phyloP scores from a whole-genome alignment of 92 coral and sea anemone genomes.

The Epizoanthus illoricatus region DNA sequence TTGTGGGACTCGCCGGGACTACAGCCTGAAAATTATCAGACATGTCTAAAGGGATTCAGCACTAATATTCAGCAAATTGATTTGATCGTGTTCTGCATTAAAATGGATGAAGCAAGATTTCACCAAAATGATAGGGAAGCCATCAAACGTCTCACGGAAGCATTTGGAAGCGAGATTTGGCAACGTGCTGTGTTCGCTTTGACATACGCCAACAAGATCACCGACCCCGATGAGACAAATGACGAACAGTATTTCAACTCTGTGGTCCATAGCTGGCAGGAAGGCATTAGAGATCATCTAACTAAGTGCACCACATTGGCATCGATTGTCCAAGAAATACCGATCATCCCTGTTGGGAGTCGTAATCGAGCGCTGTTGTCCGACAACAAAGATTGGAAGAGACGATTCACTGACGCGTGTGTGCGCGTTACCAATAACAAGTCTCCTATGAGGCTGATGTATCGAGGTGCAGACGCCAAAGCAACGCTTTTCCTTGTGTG shows the following conservation, averaged over 20 bases:
- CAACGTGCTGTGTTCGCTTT: not conserved
- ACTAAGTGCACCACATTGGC: not conserved
- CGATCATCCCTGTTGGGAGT: constrained; percentile 5
- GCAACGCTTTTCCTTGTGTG: too few relatives aligned
- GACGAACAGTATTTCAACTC: not conserved
- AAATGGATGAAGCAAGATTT: not conserved
- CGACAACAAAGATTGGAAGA: constrained; percentile 6
- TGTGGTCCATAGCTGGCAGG: constrained; percentile 13
- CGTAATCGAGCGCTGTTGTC: not conserved
- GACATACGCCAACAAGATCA: not conserved
- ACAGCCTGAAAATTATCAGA: constrained; percentile 1
- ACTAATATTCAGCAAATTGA: not conserved
- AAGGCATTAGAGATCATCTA: not conserved
- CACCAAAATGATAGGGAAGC: constrained; percentile 1
- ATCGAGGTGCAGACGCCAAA: too few relatives aligned
- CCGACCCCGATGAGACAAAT: not conserved
- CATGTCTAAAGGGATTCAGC: not conserved
- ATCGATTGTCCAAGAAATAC: constrained; percentile 1
- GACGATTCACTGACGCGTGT: too few relatives aligned
- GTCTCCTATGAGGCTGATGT: too few relatives aligned
- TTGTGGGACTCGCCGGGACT: constrained; percentile 13
- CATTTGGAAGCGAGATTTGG: constrained; percentile 10
- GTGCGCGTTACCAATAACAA: too few relatives aligned
- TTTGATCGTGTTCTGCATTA: not conserved
- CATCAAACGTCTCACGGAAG: not conserved